A percentile compares a stretch with the other conserved stretches of the same genome.
These are phyloP conservation scores for Phataginus tricuspis DNA, from an alignment of 2,797 vertebrate species.

Conservation along the genomic window DNA sequence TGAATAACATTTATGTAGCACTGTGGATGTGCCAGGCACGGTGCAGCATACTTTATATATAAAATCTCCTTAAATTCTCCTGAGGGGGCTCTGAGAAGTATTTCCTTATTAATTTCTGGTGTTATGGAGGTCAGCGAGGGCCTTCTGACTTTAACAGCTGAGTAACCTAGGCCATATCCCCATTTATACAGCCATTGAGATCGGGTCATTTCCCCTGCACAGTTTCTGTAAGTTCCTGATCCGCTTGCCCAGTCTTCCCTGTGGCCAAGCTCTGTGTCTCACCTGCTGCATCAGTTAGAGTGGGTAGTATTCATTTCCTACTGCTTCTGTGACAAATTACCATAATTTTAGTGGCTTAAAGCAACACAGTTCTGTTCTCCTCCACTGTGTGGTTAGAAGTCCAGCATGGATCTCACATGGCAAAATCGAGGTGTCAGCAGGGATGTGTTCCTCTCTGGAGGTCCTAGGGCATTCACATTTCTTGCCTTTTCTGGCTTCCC, in stretches of 20 bases:
- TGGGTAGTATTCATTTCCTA: background rate
- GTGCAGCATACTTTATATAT: background rate
- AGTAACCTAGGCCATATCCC: background rate
- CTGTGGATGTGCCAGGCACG: background rate
- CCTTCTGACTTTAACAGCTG: background rate
- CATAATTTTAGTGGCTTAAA: fast-evolving
- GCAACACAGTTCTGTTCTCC: background rate
- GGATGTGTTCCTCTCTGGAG: background rate
- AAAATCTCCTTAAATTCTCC: background rate
- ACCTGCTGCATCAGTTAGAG: fast-evolving
- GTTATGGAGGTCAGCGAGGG: background rate
- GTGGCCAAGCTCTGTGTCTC: background rate
- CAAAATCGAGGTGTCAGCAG: background rate
- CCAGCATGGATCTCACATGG: background rate
- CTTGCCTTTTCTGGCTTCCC: background rate
- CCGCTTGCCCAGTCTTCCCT: background rate
- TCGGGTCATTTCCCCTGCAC: fast-evolving
- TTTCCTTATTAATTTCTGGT: background rate
- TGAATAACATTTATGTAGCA: background rate
- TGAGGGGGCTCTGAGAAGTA: background rate
- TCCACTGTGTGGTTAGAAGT: background rate
- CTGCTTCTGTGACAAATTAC: background rate
- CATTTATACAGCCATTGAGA: background rate
- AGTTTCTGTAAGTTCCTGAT: background rate
- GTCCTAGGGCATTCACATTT: background rate